phyloP scores from a whole-genome alignment of 2,888 invertebrate species.

The Vanessa cardui region DNA sequence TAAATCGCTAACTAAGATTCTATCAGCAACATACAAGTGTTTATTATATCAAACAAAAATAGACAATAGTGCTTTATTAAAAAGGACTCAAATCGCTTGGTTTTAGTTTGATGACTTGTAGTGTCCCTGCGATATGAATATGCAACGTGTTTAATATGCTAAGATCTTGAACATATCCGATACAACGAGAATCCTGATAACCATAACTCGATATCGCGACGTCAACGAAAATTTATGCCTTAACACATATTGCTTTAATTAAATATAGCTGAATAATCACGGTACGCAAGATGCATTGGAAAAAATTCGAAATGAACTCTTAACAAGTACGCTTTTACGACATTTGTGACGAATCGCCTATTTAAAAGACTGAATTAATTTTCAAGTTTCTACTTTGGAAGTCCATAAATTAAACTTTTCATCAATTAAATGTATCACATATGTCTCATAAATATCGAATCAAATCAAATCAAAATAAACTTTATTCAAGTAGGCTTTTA shows the following conservation, averaged over 20 bases:
- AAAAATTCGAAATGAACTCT: too few relatives aligned
- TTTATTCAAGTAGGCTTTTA: too few relatives aligned
- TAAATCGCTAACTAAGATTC: slow-evolving; percentile 22
- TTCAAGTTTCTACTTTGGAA: too few relatives aligned
- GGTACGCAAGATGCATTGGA: too few relatives aligned
- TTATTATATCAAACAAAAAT: slow-evolving; percentile 15
- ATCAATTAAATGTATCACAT: too few relatives aligned
- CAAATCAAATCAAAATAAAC: too few relatives aligned
- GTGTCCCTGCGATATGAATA: slow-evolving; percentile 38
- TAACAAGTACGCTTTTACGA: too few relatives aligned
- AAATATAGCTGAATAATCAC: neutral
- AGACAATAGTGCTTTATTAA: slow-evolving; percentile 2
- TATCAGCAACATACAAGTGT: slow-evolving; percentile 15
- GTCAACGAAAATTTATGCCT: slow-evolving; percentile 10
- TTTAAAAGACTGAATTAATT: too few relatives aligned
- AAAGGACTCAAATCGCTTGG: slow-evolving; percentile 26
- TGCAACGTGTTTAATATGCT: slow-evolving; percentile 41
- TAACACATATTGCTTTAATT: slow-evolving; percentile 4
- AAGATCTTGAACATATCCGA: slow-evolving; percentile 39
- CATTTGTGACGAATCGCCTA: too few relatives aligned
- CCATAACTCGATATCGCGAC: neutral
- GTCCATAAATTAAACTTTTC: too few relatives aligned
- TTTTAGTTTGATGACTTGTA: slow-evolving; percentile 19
- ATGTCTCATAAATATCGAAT: too few relatives aligned
- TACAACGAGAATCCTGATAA: slow-evolving; percentile 29